These are phyloP conservation scores for Sarcophilus harrisii DNA, from an alignment of 2,797 vertebrate genomes.

Conservation along the genomic window DNA sequence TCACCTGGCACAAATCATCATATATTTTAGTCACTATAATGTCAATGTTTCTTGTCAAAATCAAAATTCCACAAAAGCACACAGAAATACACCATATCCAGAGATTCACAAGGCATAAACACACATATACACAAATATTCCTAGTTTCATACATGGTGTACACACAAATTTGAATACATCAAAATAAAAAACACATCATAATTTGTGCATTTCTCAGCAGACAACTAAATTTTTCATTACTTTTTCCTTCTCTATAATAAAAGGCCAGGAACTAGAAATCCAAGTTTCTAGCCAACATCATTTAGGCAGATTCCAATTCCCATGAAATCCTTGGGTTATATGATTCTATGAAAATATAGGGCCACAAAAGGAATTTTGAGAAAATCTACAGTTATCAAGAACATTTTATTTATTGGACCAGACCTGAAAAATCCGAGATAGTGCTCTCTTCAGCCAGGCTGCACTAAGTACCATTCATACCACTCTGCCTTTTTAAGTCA, in stretches of 20 bases:
- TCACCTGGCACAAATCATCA: background rate
- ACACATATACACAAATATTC: background rate
- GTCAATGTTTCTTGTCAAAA: background rate
- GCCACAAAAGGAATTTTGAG: background rate
- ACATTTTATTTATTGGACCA: background rate
- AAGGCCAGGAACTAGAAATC: background rate
- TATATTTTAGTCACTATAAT: background rate
- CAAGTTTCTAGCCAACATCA: background rate
- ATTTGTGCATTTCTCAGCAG: background rate
- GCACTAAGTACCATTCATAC: background rate
- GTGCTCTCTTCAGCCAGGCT: background rate
- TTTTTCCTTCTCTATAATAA: background rate
- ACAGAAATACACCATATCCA: background rate
- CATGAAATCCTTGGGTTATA: background rate
- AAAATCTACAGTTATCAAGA: background rate
- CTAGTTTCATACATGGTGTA: background rate
- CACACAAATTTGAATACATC: background rate
- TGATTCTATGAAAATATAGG: background rate
- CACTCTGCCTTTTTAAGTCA: background rate
- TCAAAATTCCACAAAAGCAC: background rate
- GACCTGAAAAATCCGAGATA: background rate
- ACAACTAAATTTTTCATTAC: background rate
- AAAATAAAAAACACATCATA: too few species aligned
- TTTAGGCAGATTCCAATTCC: background rate
- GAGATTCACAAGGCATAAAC: background rate